Conservation (phyloP, 1,140 invertebrate species). For the Cherax quadricarinatus region DNA sequence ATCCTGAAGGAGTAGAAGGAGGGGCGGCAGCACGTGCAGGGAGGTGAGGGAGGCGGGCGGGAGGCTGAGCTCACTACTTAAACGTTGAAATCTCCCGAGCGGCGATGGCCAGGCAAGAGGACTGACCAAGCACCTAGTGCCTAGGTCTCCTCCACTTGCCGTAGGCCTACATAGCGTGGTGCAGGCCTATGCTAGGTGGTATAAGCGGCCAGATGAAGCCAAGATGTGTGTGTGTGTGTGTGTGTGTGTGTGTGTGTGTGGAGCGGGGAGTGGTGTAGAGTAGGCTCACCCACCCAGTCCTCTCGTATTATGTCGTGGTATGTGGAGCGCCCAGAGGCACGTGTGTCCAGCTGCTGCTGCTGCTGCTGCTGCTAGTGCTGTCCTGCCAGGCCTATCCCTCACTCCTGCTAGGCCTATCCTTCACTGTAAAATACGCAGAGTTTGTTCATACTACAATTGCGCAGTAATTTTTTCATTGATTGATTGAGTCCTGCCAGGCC, state of each 20-base stretch:
- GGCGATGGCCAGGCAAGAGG: neutral
- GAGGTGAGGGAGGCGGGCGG: slow-evolving; percentile 4
- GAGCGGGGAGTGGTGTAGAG: slow-evolving; percentile 13
- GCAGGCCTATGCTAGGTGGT: neutral
- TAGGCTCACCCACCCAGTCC: slow-evolving; percentile 29
- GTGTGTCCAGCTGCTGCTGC: slow-evolving; percentile 32
- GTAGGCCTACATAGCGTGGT: neutral
- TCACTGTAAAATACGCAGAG: too few relatives aligned
- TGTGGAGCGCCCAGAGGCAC: slow-evolving; percentile 46
- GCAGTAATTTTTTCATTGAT: neutral
- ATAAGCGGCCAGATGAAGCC: neutral
- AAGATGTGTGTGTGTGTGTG: neutral
- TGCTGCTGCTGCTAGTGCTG: neutral
- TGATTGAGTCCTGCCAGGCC: neutral
- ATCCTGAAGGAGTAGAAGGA: neutral
- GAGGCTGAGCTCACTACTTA: slow-evolving; percentile 29
- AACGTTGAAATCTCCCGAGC: slow-evolving; percentile 34
- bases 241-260: slow-evolving; percentile 1
- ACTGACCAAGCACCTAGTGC: too few relatives aligned
- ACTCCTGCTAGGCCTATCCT: neutral
- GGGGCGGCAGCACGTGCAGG: neutral
- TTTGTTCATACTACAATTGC: too few relatives aligned
- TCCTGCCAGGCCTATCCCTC: neutral
- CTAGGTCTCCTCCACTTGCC: neutral
- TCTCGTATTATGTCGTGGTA: slow-evolving; percentile 45